Percentiles rank a stretch among this genome's conserved stretches.
Conservation (phyloP, 2,113 vertebrate genomes). For the Thamnaconus septentrionalis region DNA sequence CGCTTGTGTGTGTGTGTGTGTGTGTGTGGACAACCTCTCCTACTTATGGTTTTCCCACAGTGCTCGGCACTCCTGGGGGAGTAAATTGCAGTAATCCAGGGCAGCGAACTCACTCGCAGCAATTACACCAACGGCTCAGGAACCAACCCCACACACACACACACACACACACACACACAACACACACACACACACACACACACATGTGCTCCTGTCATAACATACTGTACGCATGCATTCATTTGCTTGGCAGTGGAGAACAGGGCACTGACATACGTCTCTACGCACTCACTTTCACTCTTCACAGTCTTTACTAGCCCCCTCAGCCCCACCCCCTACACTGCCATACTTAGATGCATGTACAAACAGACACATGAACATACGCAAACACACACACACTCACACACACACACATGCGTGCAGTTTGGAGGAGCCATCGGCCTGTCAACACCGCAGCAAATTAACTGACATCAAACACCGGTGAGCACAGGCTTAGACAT, state of each 20-base stretch:
- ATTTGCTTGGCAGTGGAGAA: background rate
- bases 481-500: conserved; percentile 79
- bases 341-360: conserved; percentile 17
- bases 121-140: conserved; percentile 71
- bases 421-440: conserved; percentile 62
- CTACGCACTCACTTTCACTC: conserved; percentile 1
- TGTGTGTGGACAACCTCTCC: conserved; percentile 52
- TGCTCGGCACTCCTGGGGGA: conserved; percentile 69
- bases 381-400: conserved; percentile 31
- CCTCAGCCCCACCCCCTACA: background rate
- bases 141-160: conserved; percentile 36
- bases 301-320: background rate
- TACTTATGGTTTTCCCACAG: conserved; percentile 72
- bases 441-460: conserved; percentile 81
- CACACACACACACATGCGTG: conserved; percentile 35
- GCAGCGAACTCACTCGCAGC: conserved; percentile 69
- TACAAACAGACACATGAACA: conserved; percentile 35
- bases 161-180: conserved; percentile 26
- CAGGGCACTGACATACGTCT: background rate
- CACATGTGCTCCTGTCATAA: conserved; percentile 6
- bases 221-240: conserved; percentile 9
- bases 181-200: conserved; percentile 19
- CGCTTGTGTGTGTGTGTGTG: conserved; percentile 26
- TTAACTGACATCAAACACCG: conserved; percentile 83
- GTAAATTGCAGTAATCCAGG: conserved; percentile 75